phyloP scores from a whole-genome alignment of 2,113 vertebrate species.

The Peromyscus californicus region DNA sequence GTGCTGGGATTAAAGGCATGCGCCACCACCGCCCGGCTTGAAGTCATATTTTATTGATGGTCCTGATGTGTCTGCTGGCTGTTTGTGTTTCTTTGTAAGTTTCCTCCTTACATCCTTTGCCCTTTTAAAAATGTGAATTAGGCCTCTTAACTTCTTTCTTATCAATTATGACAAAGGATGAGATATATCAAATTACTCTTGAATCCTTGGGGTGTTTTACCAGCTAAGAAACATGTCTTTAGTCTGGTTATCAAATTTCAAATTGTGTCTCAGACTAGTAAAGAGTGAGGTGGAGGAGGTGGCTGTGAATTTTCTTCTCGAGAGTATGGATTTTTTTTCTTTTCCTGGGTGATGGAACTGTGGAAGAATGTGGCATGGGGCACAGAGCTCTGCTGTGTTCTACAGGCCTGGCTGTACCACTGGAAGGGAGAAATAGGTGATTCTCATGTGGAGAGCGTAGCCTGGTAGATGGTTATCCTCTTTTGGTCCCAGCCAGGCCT shows the following conservation, averaged over 20 bases:
- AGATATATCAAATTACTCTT: not conserved
- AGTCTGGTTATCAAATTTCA: conserved; percentile 16
- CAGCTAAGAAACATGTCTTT: not conserved
- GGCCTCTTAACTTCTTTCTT: not conserved
- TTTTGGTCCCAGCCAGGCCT: not conserved
- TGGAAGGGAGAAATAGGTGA: not conserved
- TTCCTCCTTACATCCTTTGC: conserved; percentile 21
- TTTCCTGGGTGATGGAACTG: not conserved
- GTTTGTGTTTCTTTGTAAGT: not conserved
- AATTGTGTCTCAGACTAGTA: not conserved
- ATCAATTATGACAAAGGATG: not conserved
- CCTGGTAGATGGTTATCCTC: not conserved
- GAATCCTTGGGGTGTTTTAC: not conserved
- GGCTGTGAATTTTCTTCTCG: conserved; percentile 10
- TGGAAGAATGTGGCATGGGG: not conserved
- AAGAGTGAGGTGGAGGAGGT: not conserved
- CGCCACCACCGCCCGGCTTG: too few species aligned
- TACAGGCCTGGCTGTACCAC: not conserved
- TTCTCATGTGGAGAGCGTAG: not conserved
- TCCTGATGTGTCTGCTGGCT: conserved; percentile 11
- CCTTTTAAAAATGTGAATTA: not conserved
- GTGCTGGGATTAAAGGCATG: too few species aligned
- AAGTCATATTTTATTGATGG: conserved; percentile 64
- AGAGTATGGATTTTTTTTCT: not conserved
- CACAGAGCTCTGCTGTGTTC: not conserved